Conservation (phyloP, 2,113 vertebrate genomes). For the Dicentrarchus labrax region DNA sequence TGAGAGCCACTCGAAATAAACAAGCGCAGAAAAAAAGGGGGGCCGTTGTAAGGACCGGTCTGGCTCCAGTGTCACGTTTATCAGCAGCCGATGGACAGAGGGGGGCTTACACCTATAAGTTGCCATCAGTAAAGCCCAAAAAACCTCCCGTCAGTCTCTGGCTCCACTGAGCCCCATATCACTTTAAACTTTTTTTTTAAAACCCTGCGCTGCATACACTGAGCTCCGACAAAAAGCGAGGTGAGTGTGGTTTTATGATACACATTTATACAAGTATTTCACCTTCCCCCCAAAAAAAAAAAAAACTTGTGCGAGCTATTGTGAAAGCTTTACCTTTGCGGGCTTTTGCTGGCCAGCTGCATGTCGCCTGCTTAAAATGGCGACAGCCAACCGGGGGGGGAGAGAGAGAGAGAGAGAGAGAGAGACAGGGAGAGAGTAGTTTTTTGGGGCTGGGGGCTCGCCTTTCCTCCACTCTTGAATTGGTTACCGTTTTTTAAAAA, state of each 20-base stretch:
- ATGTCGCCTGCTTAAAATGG: slow-evolving; percentile 88
- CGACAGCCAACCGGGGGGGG: slow-evolving; percentile 78
- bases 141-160: slow-evolving; percentile 66
- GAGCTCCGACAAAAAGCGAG: slow-evolving; percentile 66
- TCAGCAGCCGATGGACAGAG: slow-evolving; percentile 63
- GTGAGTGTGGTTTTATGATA: slow-evolving; percentile 76
- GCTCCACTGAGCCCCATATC: slow-evolving; percentile 60
- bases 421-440: slow-evolving; percentile 50
- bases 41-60: slow-evolving; percentile 55
- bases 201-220: slow-evolving; percentile 39
- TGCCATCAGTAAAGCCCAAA: slow-evolving; percentile 76
- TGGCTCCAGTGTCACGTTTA: slow-evolving; percentile 65
- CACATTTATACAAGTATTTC: slow-evolving; percentile 34
- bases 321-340: slow-evolving; percentile 63
- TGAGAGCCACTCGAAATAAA: slow-evolving; percentile 80
- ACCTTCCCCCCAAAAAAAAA: slow-evolving; percentile 62
- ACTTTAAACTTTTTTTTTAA: slow-evolving; percentile 73
- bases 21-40: slow-evolving; percentile 59
- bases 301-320: slow-evolving; percentile 73
- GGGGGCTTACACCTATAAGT: slow-evolving; percentile 74
- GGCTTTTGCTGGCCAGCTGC: slow-evolving; percentile 77
- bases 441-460: slow-evolving; percentile 47
- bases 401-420: slow-evolving; percentile 42
- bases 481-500: slow-evolving; percentile 23
- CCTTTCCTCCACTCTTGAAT: slow-evolving; percentile 50